phyloP scores from a whole-genome alignment of 2,888 invertebrate genomes.

The Latheticus oryzae region DNA sequence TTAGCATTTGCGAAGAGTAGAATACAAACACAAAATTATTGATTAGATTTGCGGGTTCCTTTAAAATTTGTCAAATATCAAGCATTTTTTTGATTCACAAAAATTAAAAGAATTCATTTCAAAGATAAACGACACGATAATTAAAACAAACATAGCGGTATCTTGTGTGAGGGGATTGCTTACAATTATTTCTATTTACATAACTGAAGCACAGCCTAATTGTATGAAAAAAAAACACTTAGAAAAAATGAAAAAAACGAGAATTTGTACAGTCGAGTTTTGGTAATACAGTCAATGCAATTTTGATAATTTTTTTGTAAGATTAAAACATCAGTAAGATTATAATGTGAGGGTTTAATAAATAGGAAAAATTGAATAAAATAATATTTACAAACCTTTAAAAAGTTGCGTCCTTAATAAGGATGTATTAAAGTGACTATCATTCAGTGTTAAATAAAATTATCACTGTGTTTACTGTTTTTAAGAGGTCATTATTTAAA shows the following conservation, averaged over 20 bases:
- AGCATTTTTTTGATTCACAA: slow-evolving; percentile 4
- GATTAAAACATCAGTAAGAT: background rate
- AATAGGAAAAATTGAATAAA: too few relatives aligned
- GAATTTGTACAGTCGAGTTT: too few relatives aligned
- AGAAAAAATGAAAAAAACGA: too few relatives aligned
- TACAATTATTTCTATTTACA: slow-evolving; percentile 18
- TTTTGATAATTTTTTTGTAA: background rate
- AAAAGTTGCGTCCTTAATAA: slow-evolving; percentile 19
- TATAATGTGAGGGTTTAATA: too few relatives aligned
- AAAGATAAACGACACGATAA: slow-evolving; percentile 9
- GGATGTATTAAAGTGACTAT: slow-evolving; percentile 6
- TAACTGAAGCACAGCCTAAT: slow-evolving; percentile 17
- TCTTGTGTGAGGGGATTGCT: slow-evolving; percentile 12
- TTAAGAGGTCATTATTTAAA: slow-evolving; percentile 47
- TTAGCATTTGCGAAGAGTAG: slow-evolving; percentile 9
- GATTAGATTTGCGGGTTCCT: slow-evolving; percentile 14
- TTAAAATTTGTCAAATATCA: background rate
- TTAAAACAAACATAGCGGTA: slow-evolving; percentile 35
- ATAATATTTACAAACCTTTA: slow-evolving; percentile 23
- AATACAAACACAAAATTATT: slow-evolving; percentile 30
- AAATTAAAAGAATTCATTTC: slow-evolving; percentile 8
- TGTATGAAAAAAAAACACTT: too few relatives aligned
- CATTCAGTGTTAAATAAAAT: slow-evolving; percentile 39
- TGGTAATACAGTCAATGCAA: slow-evolving; percentile 3
- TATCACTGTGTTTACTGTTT: slow-evolving; percentile 49